phyloP scores from a whole-genome alignment of 2,797 vertebrate species.

The Molossus molossus region DNA sequence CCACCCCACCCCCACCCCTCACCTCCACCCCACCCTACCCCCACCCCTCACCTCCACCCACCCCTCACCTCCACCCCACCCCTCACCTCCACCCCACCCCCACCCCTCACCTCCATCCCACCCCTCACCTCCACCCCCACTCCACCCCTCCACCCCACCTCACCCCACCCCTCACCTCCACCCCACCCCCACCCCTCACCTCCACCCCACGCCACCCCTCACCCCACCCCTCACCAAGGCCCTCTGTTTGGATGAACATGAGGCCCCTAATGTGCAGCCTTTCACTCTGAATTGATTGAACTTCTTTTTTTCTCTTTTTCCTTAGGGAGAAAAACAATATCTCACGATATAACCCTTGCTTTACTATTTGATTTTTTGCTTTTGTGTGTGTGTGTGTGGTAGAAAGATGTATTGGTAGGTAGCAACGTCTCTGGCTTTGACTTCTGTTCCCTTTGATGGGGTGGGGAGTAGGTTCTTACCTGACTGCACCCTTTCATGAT shows the following conservation, averaged over 20 bases:
- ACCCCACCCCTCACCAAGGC: fast-evolving
- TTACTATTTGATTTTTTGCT: background rate
- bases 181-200: too few relatives aligned
- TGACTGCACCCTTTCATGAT: background rate
- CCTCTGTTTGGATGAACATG: background rate
- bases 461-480: fast-evolving
- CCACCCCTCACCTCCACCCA: too few relatives aligned
- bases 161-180: too few relatives aligned
- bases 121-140: too few relatives aligned
- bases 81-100: fast-evolving
- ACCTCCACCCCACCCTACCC: background rate
- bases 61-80: background rate
- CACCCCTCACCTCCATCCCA: too few relatives aligned
- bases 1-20: background rate
- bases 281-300: background rate
- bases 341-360: background rate
- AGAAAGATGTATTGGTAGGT: background rate
- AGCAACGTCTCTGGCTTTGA: background rate
- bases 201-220: too few relatives aligned
- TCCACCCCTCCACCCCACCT: background rate
- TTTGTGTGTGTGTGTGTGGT: background rate
- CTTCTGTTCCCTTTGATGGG: background rate
- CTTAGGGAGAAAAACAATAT: background rate
- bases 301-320: background rate
- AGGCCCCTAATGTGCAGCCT: background rate